Evolutionary conservation across 2,888 invertebrate species (phyloP).

Genomic region (Sipunculus nudus): DNA sequence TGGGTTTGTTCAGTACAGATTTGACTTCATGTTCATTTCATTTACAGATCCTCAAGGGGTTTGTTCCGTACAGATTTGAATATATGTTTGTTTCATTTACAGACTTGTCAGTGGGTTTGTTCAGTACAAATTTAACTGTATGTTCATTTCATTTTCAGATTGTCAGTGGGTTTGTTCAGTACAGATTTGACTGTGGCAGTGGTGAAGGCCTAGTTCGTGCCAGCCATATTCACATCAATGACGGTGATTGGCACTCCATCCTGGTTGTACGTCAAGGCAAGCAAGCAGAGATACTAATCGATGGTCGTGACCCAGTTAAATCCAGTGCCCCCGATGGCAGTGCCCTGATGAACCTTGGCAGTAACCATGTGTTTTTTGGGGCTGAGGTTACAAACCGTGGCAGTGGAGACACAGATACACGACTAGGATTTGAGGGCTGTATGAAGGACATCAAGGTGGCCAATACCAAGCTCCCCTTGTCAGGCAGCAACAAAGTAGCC

Average conservation of each 20-base stretch:
- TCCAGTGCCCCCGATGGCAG: constrained; percentile 79
- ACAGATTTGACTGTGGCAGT: constrained; percentile 90
- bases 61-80: too few relatives aligned
- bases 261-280: constrained; percentile 82
- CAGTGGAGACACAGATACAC: constrained; percentile 69
- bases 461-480: constrained; percentile 76
- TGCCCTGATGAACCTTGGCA: constrained; percentile 85
- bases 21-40: too few relatives aligned
- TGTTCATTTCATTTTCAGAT: constrained; percentile 72
- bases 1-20: too few relatives aligned
- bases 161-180: constrained; percentile 85
- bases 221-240: constrained; percentile 81
- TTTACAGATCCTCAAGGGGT: too few relatives aligned
- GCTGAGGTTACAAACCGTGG: constrained; percentile 74
- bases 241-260: constrained; percentile 84
- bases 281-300: constrained; percentile 80
- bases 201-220: constrained; percentile 83
- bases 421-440: constrained; percentile 89
- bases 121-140: too few relatives aligned
- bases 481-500: constrained; percentile 67
- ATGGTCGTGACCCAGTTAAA: constrained; percentile 78
- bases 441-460: constrained; percentile 86
- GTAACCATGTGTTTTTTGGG: constrained; percentile 84
- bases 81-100: too few relatives aligned
- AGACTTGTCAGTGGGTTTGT: constrained; percentile 82